phyloP scores from a whole-genome alignment of 2,113 vertebrate genomes.

The Opisthocomus hoazin region DNA sequence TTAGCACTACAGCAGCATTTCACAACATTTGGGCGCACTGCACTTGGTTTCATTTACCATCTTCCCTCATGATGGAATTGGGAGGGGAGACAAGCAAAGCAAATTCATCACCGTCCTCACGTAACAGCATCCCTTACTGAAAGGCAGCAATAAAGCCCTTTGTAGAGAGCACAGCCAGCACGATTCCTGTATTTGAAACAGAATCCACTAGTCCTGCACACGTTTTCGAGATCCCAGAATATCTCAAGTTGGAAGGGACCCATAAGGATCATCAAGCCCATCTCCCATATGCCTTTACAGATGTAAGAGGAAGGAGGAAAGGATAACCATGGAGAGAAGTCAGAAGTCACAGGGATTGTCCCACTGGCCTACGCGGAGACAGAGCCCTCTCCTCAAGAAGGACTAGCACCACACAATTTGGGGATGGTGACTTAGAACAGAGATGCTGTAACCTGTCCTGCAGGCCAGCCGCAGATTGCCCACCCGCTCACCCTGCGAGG shows the following conservation, averaged over 20 bases:
- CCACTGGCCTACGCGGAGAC: background rate
- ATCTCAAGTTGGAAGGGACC: background rate
- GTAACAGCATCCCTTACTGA: background rate
- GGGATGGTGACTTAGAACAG: background rate
- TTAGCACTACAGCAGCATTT: background rate
- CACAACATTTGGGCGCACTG: background rate
- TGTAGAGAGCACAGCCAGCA: background rate
- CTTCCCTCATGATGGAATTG: background rate
- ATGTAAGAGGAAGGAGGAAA: background rate
- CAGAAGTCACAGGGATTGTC: background rate
- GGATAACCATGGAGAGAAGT: background rate
- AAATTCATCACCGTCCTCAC: background rate
- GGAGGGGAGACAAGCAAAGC: background rate
- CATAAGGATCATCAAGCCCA: background rate
- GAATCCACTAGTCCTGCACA: background rate
- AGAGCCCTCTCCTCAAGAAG: background rate
- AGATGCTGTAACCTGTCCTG: background rate
- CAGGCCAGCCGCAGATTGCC: fast-evolving
- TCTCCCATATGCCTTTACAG: background rate
- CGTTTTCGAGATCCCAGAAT: background rate
- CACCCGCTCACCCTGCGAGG: background rate
- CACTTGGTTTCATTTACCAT: background rate
- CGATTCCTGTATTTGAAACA: background rate
- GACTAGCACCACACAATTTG: background rate
- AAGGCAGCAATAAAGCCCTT: background rate